Base-by-base conservation (phyloP, 2,888 invertebrate genomes). In the Beris chalybata region DNA sequence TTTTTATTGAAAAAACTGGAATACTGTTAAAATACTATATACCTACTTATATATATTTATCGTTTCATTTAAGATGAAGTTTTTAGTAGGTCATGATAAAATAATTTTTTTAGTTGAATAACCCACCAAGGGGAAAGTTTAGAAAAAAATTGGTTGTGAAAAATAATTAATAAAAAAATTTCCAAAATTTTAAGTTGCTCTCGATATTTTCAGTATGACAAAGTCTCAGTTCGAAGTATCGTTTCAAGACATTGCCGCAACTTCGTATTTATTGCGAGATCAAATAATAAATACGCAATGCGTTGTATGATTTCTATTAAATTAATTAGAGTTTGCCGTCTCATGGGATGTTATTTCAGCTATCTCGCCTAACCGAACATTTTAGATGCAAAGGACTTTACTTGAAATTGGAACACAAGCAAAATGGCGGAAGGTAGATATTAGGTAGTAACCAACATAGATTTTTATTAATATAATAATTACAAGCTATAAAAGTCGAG, bases 221-320 rank as follows among this genome's bases (percentile, higher is more conserved):
- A 53, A 43, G 15, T 43, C 61, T 5, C 61, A 52, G 32, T 38
- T 56, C 22, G 56, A 61, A 9, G n/a, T 61, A n/a, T 61, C 61
- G 9, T 61, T 61, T 52, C 61, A 30, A 22, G 61, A 61, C 52
- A 30, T 61, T 52, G 45, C 61, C 6, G 45, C 61, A 50, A 45
- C 61, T 7, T 50, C 61, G 5, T 61, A 50, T 38, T 43, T 61
- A 15, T 50, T 61, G 7, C 50, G 50, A 9, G 61, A 50, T 38
- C 50, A 50, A 38, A 22, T 61, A 12, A 32, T 44, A 11, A 32
- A 61, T 9, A 61, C 61, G 4, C 61, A 50, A 38, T 61, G 61
- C 52, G 13, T 31, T 13, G 61, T 61, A 22, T 38, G 52, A 13
- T 43, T 11, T 6, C 22, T 22, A 22, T 22, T 22, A 22, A 3